Evolutionary conservation across 1,140 invertebrate genomes (phyloP).

Genomic region (Pseudomyrmex dendroicus): DNA sequence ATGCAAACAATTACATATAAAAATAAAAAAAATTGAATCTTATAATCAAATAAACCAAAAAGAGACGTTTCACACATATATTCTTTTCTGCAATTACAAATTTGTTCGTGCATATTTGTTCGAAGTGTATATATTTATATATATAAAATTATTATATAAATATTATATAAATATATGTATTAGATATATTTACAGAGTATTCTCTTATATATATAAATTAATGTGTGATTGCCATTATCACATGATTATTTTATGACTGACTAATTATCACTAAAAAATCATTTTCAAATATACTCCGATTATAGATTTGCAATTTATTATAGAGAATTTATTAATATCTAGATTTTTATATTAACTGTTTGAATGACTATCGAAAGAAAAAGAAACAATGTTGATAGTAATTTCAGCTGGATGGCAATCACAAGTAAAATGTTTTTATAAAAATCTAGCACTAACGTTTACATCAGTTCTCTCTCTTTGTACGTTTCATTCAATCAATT

Average conservation of each 20-base stretch:
- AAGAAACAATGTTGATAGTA: constrained; percentile 19
- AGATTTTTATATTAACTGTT: no score
- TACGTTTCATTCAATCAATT: constrained; percentile 50
- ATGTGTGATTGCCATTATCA: constrained; percentile 29
- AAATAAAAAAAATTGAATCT: background rate
- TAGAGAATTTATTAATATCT: no score
- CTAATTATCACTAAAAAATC: constrained; percentile 62
- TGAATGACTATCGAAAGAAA: constrained; percentile 24
- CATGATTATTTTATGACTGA: constrained; percentile 4
- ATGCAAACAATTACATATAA: constrained; percentile 11
- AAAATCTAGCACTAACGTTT: constrained; percentile 46
- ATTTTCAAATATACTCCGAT: constrained; percentile 45
- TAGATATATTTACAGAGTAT: constrained; percentile 71
- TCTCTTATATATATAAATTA: constrained; percentile 48
- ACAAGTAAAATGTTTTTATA: constrained; percentile 56
- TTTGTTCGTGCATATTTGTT: constrained; percentile 56
- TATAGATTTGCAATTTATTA: background rate
- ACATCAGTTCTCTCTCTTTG: constrained; percentile 56
- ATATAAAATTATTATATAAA: constrained; percentile 71
- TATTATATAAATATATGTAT: constrained; percentile 68
- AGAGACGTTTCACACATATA: constrained; percentile 24
- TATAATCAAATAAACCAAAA: no score
- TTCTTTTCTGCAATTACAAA: constrained; percentile 59
- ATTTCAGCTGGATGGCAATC: constrained; percentile 15
- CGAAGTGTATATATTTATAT: constrained; percentile 58